Evolutionary conservation across 1,140 invertebrate genomes (phyloP).

Genomic region (Macrobrachium rosenbergii): DNA sequence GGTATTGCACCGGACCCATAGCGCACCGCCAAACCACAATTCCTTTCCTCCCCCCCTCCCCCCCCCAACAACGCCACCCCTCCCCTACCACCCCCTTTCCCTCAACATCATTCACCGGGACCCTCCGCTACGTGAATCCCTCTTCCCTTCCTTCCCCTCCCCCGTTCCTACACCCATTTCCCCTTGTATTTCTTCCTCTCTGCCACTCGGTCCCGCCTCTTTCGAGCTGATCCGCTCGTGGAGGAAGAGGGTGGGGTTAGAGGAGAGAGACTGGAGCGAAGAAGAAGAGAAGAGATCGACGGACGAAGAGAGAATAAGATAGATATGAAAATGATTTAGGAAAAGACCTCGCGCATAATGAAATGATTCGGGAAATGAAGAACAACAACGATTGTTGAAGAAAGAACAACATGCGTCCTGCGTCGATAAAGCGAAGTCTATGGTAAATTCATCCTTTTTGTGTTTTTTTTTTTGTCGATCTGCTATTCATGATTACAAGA

Average conservation of each 20-base stretch:
- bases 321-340: too few species aligned
- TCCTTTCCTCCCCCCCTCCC: not conserved
- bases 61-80: too few species aligned
- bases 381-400: too few species aligned
- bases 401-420: too few species aligned
- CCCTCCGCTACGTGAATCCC: not conserved
- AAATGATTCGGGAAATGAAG: too few species aligned
- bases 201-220: not conserved
- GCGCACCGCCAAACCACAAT: constrained; percentile 46
- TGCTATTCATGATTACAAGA: too few species aligned
- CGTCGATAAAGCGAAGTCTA: too few species aligned
- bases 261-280: too few species aligned
- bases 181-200: not conserved
- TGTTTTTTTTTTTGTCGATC: too few species aligned
- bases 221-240: not conserved
- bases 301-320: not conserved
- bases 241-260: too few species aligned
- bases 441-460: too few species aligned
- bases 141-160: not conserved
- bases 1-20: constrained; percentile 59
- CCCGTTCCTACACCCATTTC: not conserved
- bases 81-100: not conserved
- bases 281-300: not conserved
- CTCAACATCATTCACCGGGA: not conserved
- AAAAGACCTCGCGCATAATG: too few species aligned